phyloP scores from a whole-genome alignment of 2,113 vertebrate species.

The Ploceus nigricollis region DNA sequence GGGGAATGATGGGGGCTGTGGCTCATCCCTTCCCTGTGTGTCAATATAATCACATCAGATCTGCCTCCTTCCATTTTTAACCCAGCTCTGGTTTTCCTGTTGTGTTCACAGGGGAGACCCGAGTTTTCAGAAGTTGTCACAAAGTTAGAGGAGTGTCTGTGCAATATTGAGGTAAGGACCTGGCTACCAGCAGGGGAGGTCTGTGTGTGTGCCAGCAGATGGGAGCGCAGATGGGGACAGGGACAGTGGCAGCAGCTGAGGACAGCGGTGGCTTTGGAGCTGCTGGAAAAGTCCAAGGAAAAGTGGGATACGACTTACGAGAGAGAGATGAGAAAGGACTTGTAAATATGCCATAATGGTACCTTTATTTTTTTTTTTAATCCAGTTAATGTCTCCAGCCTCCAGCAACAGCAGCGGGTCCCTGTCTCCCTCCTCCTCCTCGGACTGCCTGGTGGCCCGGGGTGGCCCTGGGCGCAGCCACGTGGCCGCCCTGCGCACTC shows the following conservation, averaged over 20 bases:
- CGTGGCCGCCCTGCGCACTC: constrained; percentile 84
- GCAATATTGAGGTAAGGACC: constrained; percentile 86
- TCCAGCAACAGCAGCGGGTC: constrained; percentile 95
- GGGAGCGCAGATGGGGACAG: not conserved
- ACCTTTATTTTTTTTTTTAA: too few relatives aligned
- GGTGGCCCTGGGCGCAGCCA: constrained; percentile 86
- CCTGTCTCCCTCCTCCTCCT: constrained; percentile 88
- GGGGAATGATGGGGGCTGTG: not conserved
- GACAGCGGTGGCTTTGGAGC: not conserved
- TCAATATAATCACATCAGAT: not conserved
- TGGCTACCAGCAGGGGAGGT: not conserved
- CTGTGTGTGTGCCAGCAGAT: not conserved
- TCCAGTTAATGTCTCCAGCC: constrained; percentile 89
- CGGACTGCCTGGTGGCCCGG: constrained; percentile 80
- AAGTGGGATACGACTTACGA: accelerated
- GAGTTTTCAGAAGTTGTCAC: constrained; percentile 92
- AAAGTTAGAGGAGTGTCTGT: constrained; percentile 90
- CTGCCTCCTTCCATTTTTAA: not conserved
- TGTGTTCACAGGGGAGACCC: constrained; percentile 82
- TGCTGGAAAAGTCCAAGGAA: not conserved
- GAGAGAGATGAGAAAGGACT: not conserved
- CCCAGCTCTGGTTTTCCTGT: not conserved
- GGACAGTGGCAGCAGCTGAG: not conserved
- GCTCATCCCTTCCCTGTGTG: accelerated
- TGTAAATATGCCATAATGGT: not conserved